These are phyloP conservation scores for Norana najaformis DNA, from an alignment of 2,888 invertebrate genomes.

Conservation along the genomic window DNA sequence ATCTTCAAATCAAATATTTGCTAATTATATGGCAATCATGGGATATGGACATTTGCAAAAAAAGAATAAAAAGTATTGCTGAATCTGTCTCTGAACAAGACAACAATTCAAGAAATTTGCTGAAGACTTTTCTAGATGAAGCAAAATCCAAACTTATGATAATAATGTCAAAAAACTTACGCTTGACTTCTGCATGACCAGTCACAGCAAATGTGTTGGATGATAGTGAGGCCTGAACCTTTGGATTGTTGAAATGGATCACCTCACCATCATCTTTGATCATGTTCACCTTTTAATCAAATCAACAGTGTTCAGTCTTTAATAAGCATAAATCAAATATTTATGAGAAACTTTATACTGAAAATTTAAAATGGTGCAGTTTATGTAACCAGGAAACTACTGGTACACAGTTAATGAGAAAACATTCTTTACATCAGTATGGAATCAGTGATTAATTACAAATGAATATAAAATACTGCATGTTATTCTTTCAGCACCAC, in stretches of 20 bases:
- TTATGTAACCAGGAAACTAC: too few relatives aligned
- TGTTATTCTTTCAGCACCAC: background rate
- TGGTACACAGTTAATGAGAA: background rate
- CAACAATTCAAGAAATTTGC: background rate
- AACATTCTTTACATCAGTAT: background rate
- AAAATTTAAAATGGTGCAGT: background rate
- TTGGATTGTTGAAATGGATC: conserved; percentile 98
- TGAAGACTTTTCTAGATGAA: background rate
- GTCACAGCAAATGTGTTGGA: conserved; percentile 99
- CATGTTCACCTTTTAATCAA: conserved; percentile 83
- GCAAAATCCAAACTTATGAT: background rate
- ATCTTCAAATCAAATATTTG: too few relatives aligned
- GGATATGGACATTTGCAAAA: background rate
- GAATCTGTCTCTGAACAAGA: background rate
- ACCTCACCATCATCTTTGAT: conserved; percentile 99
- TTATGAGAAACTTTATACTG: background rate
- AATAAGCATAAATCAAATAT: background rate
- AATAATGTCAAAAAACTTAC: conserved; percentile 57
- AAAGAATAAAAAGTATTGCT: background rate
- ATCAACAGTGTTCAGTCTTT: background rate
- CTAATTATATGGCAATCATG: background rate
- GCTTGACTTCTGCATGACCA: conserved; percentile 95
- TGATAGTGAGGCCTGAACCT: conserved; percentile 96
- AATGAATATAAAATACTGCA: background rate
- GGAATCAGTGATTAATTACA: background rate